Conservation (phyloP, 2,888 invertebrate species). For the Meandrusa payeni region DNA sequence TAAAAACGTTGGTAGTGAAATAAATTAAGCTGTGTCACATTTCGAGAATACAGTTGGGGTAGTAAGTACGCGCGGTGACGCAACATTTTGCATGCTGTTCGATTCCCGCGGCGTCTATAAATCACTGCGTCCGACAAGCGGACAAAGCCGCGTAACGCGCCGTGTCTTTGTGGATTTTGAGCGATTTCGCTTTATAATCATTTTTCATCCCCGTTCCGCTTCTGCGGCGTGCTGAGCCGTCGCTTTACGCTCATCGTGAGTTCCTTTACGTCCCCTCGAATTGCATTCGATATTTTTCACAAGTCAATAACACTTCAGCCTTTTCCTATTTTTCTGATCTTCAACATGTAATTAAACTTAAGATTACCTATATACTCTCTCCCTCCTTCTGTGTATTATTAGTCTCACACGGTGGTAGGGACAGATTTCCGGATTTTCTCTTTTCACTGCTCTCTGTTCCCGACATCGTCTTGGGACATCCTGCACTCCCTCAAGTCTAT, state of each 20-base stretch:
- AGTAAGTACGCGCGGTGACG: conserved; percentile 58
- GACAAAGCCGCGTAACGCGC: conserved; percentile 76
- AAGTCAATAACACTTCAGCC: neutral
- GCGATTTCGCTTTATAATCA: conserved; percentile 72
- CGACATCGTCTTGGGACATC: no score
- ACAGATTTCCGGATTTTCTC: no score
- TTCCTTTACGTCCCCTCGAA: conserved; percentile 27
- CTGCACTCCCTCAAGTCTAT: no score
- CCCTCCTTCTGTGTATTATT: no score
- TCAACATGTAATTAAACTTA: no score
- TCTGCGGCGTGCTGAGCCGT: conserved; percentile 36
- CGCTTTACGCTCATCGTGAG: conserved; percentile 66
- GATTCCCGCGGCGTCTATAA: conserved; percentile 56
- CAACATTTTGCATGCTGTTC: conserved; percentile 73
- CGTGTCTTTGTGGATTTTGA: conserved; percentile 77
- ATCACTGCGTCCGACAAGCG: conserved; percentile 66
- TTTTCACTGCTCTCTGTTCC: no score
- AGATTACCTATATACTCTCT: no score
- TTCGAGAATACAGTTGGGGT: conserved; percentile 29
- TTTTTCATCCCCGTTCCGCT: conserved; percentile 55
- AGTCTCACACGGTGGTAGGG: no score
- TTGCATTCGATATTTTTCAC: conserved; percentile 6
- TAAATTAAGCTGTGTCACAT: conserved; percentile 39
- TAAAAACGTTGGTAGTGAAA: conserved; percentile 4
- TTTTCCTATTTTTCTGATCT: conserved; percentile 4